Evolutionary conservation across 2,797 vertebrate species (phyloP), one percentile per base, ranked within the genome.

Genomic region (Acanthurus leucopareius): DNA sequence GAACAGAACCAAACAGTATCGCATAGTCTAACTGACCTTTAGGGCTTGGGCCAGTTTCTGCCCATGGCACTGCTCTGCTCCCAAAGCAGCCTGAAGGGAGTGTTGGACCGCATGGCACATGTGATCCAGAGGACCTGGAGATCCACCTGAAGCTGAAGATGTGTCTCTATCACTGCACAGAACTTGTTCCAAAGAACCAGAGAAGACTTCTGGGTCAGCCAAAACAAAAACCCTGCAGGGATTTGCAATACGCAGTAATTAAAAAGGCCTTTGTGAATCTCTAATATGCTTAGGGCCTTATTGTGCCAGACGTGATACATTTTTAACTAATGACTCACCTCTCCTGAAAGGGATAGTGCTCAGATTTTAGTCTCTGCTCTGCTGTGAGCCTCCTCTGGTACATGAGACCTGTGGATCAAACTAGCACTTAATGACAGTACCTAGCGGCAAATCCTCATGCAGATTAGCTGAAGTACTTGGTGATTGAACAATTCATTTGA

Each of bases 331-430:
- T 47, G 25, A 88, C 96, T 95, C 79, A 98, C 97, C 94, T 96
- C 79, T 98, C 97, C 86, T 96, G 96, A 58, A 94, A 96, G n/a
- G 96, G 95, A 82, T 96, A 96, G 0, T 92, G 84, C 8, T 97
- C 93, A 0, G 91, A 97, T 57, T 85, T 95, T 40, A 99, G 93
- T 60, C 94, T 96, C 82, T 99, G 98, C 77, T 99, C 97, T 0
- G 96, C 95, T 52, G 96, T 91, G 45, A 99, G 90, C 93, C 94
- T 96, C 89, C 96, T 96, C 75, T 97, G 97, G 90, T 97, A 98
- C 84, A 96, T 82, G 19, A 92, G 82, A 59, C 97, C 97, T 98
- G 78, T 25, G 42, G 63, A 75, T 28, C 47, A 77, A 82, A 83
- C 6, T 0, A 47, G 20, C 3, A 53, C 73, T 87, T 56, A 76